phyloP scores from a whole-genome alignment of 2,888 invertebrate genomes.

The Calameuta filiformis region DNA sequence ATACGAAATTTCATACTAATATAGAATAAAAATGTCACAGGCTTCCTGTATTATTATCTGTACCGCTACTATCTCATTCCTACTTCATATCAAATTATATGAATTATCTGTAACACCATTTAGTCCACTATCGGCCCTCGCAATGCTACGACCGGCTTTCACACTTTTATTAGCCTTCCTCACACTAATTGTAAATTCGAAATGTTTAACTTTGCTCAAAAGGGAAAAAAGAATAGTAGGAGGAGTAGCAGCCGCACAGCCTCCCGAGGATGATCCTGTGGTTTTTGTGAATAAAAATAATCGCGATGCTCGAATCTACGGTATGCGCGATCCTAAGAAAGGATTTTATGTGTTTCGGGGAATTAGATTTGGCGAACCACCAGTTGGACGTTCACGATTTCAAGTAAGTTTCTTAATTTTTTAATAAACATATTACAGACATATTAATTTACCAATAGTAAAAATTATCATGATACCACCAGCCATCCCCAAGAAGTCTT shows the following conservation, averaged over 20 bases:
- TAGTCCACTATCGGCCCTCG: background rate
- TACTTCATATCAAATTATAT: background rate
- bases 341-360: constrained; percentile 80
- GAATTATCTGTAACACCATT: background rate
- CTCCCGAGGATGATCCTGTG: constrained; percentile 79
- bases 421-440: background rate
- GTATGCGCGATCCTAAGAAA: constrained; percentile 71
- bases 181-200: background rate
- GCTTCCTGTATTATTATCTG: background rate
- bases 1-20: background rate
- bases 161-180: background rate
- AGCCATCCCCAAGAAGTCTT: background rate
- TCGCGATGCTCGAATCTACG: constrained; percentile 73
- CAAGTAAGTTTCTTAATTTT: constrained; percentile 59
- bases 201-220: constrained; percentile 18
- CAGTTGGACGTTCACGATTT: constrained; percentile 71
- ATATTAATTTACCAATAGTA: background rate
- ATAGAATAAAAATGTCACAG: background rate
- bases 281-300: constrained; percentile 75
- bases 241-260: constrained; percentile 73
- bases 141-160: background rate
- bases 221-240: constrained; percentile 72
- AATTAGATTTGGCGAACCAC: constrained; percentile 76
- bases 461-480: background rate
- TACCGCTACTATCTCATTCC: background rate